A percentile compares a stretch with the other conserved stretches of the same genome.
These are phyloP conservation scores for Elephas maximus DNA, from an alignment of 2,113 vertebrate genomes.

Conservation along the genomic window DNA sequence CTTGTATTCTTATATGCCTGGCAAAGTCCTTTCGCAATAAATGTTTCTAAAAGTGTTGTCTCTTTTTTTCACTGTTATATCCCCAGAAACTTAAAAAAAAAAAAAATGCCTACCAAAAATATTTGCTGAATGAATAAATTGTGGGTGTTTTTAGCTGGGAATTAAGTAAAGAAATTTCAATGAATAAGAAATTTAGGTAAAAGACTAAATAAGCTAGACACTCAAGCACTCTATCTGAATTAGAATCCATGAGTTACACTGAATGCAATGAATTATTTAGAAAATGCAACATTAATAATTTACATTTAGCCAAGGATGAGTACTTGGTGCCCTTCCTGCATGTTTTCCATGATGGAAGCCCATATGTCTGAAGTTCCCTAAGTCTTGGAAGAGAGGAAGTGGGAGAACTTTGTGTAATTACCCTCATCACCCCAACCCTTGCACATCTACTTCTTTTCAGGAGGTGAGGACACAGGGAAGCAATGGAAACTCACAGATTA, in stretches of 20 bases:
- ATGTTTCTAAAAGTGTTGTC: background rate
- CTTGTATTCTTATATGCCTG: background rate
- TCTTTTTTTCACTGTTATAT: background rate
- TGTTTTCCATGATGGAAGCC: background rate
- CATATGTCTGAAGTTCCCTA: background rate
- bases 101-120: background rate
- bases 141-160: background rate
- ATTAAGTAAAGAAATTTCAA: slow-evolving; percentile 25
- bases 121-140: slow-evolving; percentile 4
- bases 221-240: background rate
- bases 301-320: background rate
- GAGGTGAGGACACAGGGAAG: background rate
- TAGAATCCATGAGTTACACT: slow-evolving; percentile 16
- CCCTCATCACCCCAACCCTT: background rate
- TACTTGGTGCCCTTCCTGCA: background rate
- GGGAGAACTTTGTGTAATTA: background rate
- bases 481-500: background rate
- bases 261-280: slow-evolving; percentile 62
- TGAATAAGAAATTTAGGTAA: background rate
- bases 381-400: background rate
- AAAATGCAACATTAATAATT: slow-evolving; percentile 45
- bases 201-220: background rate
- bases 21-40: background rate
- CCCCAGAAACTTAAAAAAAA: background rate
- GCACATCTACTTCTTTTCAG: background rate